phyloP scores from a whole-genome alignment of 2,888 invertebrate genomes.

The Odontocerum albicorne region DNA sequence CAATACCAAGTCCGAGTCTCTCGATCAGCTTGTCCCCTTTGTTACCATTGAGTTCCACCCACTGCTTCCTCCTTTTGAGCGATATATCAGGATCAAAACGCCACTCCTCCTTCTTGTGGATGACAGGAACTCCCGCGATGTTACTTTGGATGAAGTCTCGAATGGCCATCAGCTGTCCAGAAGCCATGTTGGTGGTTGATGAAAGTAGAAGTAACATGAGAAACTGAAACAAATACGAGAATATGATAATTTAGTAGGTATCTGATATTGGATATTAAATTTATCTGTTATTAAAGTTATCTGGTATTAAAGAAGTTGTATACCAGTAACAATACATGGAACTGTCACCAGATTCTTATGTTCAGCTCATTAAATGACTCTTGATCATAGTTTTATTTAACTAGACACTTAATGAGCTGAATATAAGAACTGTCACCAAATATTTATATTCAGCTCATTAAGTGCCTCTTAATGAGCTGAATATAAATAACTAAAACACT shows the following conservation, averaged over 20 bases:
- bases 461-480: no score
- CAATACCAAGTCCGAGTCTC: constrained; percentile 65
- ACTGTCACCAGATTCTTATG: no score
- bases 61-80: constrained; percentile 59
- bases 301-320: no score
- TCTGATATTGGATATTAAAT: no score
- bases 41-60: constrained; percentile 63
- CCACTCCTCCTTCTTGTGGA: constrained; percentile 62
- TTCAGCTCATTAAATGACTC: no score
- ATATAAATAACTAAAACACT: no score
- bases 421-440: no score
- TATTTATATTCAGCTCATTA: no score
- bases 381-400: no score
- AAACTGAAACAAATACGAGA: constrained; percentile 20
- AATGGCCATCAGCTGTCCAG: constrained; percentile 42
- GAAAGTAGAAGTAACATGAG: constrained; percentile 10
- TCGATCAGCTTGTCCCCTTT: constrained; percentile 66
- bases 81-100: constrained; percentile 68
- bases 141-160: constrained; percentile 52
- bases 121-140: constrained; percentile 61
- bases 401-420: no score
- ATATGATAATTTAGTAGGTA: not conserved
- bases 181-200: not conserved
- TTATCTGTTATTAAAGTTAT: no score
- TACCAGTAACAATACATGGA: no score